Percentiles rank a stretch among this genome's conserved stretches.
Conservation (phyloP, 2,888 invertebrate genomes). For the Volucella inflata region DNA sequence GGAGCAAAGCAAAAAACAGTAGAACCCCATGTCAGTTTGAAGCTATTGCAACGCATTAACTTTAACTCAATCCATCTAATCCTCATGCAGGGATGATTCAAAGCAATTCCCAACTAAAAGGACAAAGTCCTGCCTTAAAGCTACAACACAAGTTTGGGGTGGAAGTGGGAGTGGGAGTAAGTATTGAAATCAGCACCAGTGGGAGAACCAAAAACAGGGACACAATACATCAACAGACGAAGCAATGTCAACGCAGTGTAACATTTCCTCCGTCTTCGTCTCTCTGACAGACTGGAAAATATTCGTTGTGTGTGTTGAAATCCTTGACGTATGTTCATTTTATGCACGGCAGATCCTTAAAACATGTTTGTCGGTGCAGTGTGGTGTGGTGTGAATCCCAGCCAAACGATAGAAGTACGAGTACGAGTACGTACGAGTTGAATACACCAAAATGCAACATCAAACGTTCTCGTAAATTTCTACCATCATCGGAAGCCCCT, state of each 20-base stretch:
- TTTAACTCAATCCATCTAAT: conserved; percentile 46
- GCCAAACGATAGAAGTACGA: conserved; percentile 4
- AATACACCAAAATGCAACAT: conserved; percentile 70
- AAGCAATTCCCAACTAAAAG: conserved; percentile 40
- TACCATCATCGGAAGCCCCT: conserved; percentile 21
- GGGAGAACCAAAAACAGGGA: conserved; percentile 27
- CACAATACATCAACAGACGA: conserved; percentile 67
- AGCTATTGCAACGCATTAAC: conserved; percentile 44
- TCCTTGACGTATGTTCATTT: conserved; percentile 74
- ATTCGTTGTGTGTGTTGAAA: conserved; percentile 64
- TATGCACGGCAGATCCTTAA: conserved; percentile 68
- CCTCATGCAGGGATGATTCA: conserved; percentile 2
- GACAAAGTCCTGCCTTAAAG: conserved; percentile 56
- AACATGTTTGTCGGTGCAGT: conserved; percentile 53
- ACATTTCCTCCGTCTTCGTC: conserved; percentile 63
- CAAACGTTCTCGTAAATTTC: conserved; percentile 70
- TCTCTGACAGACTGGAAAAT: conserved; percentile 71
- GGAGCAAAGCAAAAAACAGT: conserved; percentile 24
- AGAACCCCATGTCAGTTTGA: conserved; percentile 10
- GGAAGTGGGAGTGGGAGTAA: no score
- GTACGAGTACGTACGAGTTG: conserved; percentile 47
- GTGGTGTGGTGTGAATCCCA: conserved; percentile 51
- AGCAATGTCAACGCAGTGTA: conserved; percentile 72
- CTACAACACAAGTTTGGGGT: neutral
- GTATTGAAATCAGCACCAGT: no score